Conservation (phyloP, 1,140 invertebrate species). For the Heliothis virescens region DNA sequence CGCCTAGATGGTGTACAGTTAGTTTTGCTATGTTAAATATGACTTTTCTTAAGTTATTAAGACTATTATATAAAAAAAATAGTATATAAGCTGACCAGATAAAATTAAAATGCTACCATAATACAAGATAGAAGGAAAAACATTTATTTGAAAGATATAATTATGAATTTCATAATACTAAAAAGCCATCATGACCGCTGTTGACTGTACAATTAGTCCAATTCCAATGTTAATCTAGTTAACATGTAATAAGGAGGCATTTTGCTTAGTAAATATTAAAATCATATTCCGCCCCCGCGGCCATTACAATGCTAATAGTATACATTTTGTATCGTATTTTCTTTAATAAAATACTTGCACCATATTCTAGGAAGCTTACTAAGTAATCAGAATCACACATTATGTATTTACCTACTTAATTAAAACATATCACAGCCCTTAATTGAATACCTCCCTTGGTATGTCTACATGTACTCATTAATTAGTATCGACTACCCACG, state of each 20-base stretch:
- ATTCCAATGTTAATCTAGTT: constrained; percentile 45
- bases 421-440: neutral
- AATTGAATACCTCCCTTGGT: neutral
- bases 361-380: constrained; percentile 21
- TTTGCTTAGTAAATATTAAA: constrained; percentile 55
- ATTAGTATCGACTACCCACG: neutral
- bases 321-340: constrained; percentile 50
- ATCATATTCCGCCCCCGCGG: constrained; percentile 36
- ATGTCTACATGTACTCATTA: neutral
- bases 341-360: constrained; percentile 21
- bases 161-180: too few species aligned
- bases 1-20: too few species aligned
- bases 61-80: too few species aligned
- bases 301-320: constrained; percentile 48
- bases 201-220: constrained; percentile 41
- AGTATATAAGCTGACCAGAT: too few species aligned
- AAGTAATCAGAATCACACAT: neutral
- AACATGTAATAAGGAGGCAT: constrained; percentile 50
- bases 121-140: too few species aligned
- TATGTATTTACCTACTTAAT: neutral
- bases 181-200: neutral
- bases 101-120: too few species aligned
- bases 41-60: too few species aligned
- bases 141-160: too few species aligned
- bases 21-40: too few species aligned